phyloP scores from a whole-genome alignment of 2,888 invertebrate species.

The Griposia aprilina region DNA sequence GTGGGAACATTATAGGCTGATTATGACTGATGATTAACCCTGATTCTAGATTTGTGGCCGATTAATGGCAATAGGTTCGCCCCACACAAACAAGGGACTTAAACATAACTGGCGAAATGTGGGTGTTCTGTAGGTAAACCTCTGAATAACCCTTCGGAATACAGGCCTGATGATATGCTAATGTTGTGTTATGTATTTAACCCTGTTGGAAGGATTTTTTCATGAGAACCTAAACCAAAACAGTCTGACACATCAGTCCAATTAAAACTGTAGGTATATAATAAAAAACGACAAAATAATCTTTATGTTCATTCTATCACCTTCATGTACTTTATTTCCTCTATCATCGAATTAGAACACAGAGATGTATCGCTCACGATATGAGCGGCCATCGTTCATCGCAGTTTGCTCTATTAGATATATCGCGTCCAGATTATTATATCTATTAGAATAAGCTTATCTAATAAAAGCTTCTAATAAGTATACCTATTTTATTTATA shows the following conservation, averaged over 20 bases:
- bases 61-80: too few species aligned
- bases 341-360: slow-evolving; percentile 9
- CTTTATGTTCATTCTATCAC: not conserved
- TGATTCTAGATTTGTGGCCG: too few species aligned
- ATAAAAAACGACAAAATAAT: not conserved
- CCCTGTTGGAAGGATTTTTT: not conserved
- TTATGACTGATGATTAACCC: too few species aligned
- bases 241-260: not conserved
- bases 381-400: slow-evolving; percentile 42
- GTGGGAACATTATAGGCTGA: too few species aligned
- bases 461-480: too few species aligned
- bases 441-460: not conserved
- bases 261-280: not conserved
- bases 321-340: slow-evolving; percentile 11
- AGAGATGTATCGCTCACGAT: slow-evolving; percentile 37
- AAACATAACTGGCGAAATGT: too few species aligned
- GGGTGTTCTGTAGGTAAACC: too few species aligned
- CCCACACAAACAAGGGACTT: too few species aligned
- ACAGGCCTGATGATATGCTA: too few species aligned
- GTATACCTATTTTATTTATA: too few species aligned
- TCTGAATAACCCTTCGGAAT: too few species aligned
- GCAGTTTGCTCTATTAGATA: slow-evolving; percentile 13
- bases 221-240: not conserved
- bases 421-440: not conserved
- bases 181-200: not conserved